Percentiles rank a stretch among this genome's conserved stretches.
These are phyloP conservation scores for Ernsta delagoae DNA, from an alignment of 2,888 invertebrate species.

Conservation along the genomic window DNA sequence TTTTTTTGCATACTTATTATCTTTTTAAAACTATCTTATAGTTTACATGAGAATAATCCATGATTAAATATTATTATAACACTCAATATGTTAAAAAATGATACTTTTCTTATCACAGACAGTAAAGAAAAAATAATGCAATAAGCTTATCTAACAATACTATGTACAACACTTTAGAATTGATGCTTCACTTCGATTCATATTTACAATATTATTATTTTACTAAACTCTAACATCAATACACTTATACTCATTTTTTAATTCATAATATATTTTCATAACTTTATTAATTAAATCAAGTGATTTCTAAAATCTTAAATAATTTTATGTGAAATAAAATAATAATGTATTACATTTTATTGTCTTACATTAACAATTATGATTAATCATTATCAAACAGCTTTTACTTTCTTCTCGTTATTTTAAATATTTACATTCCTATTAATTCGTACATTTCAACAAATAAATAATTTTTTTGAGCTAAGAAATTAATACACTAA, in stretches of 20 bases:
- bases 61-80: not conserved
- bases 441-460: no score
- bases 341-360: no score
- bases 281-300: not conserved
- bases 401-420: no score
- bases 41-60: not conserved
- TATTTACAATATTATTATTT: slow-evolving; percentile 60
- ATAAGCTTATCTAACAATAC: slow-evolving; percentile 50
- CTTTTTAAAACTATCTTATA: no score
- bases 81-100: slow-evolving; percentile 18
- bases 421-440: no score
- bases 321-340: not conserved
- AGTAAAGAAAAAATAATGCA: slow-evolving; percentile 53
- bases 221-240: slow-evolving; percentile 14
- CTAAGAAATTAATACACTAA: no score
- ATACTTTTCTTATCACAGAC: slow-evolving; percentile 64
- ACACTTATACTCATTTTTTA: not conserved
- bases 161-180: slow-evolving; percentile 82
- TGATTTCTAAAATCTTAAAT: not conserved
- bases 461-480: no score
- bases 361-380: no score
- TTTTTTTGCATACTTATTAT: no score
- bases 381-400: no score
- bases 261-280: slow-evolving; percentile 9
- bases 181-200: slow-evolving; percentile 71